Percentiles rank a stretch among this genome's conserved stretches.
These are phyloP conservation scores for Bombycilla garrulus DNA, from an alignment of 2,113 vertebrate species.

Conservation along the genomic window DNA sequence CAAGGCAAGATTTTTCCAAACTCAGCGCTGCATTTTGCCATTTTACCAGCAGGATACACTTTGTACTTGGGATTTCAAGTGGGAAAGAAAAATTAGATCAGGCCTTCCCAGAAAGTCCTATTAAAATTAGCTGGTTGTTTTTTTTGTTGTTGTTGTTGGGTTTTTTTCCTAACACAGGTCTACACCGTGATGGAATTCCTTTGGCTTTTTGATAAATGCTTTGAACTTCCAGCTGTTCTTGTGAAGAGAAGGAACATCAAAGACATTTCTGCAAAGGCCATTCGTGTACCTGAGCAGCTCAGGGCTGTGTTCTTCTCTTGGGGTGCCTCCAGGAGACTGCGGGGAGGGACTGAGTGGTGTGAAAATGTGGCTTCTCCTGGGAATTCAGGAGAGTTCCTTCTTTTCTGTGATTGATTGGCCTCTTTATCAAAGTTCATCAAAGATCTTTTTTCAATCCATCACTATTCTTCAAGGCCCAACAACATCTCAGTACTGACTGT, in stretches of 20 bases:
- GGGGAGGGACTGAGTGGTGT: too few relatives aligned
- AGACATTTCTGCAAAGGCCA: background rate
- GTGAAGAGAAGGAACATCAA: background rate
- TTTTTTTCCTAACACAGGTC: background rate
- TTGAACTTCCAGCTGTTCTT: slow-evolving; percentile 34
- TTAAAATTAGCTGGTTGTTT: background rate
- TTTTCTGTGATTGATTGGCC: background rate
- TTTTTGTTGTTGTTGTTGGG: background rate
- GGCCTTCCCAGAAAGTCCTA: background rate
- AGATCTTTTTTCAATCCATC: background rate
- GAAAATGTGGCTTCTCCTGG: background rate
- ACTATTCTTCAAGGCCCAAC: background rate
- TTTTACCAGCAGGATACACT: background rate
- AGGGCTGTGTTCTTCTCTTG: background rate
- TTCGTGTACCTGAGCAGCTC: background rate
- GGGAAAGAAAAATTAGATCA: background rate
- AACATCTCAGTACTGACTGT: rapidly evolving
- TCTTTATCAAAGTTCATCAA: background rate
- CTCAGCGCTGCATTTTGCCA: background rate
- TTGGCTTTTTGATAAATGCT: background rate
- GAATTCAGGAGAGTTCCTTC: background rate
- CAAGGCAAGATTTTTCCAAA: background rate
- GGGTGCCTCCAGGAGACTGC: background rate
- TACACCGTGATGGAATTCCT: background rate
- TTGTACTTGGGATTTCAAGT: background rate